Evolutionary conservation across 2,113 vertebrate genomes (phyloP), one percentile per base, ranked within the genome.

Genomic region (Peucedramus taeniatus): DNA sequence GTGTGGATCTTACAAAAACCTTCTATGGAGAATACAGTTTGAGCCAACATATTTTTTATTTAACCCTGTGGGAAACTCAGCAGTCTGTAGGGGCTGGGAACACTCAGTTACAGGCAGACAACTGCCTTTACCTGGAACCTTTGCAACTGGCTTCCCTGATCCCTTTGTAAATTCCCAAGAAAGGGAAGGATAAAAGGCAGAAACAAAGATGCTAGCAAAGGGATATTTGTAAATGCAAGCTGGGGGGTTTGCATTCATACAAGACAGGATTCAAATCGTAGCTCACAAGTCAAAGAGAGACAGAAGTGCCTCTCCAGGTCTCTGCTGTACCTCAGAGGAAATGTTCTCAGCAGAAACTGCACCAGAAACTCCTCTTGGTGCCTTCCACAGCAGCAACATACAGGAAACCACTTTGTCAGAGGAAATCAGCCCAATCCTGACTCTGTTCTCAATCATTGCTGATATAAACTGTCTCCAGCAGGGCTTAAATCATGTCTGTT

Each of bases 371-470:
- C 26, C 64, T 95, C 78, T 15, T 93, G 83, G 60, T 88, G 66
- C 61, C 86, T 94, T 93, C 76, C 74, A 74, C 23, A 93, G 27
- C 4, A 27, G 42, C 37, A 59, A 53, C 26, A 31, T 50, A 71
- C 90, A 95, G 76, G 66, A 96, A 95, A 90, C 86, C 11, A 35
- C 83, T 96, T 40, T 71, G 81, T 42, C 57, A 78, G 37, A 94
- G 57, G 76, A 96, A 81, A 92, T 83, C 56, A 77, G 79, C 60
- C 80, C 7, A 11, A 54, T 51, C 66, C 66, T 59, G 35, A 50
- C 84, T 92, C 83, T 92, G 56, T 14, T 68, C 92, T 93, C 79
- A 89, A 17, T 76, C 80, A 56, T 6, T 85, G 35, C n/a, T 45
- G 64, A 89, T 79, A 81, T 17, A 85, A 61, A 45, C 56, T 95